These are phyloP conservation scores for Periphyllus acericola DNA, from an alignment of 2,888 invertebrate species.

Conservation along the genomic window DNA sequence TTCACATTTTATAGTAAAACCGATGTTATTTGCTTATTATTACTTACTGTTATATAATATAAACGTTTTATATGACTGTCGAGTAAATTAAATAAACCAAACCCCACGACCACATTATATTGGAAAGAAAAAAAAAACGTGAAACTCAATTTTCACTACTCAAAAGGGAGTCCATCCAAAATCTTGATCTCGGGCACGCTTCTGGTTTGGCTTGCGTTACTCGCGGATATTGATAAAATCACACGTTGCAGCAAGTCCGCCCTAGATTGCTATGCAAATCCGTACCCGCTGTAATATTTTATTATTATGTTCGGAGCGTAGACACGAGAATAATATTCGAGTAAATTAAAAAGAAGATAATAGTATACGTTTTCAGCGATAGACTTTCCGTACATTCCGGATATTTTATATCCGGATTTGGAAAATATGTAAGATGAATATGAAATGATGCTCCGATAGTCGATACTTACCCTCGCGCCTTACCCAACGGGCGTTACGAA, in stretches of 20 bases:
- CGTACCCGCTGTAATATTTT: not conserved
- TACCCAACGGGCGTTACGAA: not conserved
- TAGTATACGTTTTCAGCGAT: not conserved
- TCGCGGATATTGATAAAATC: not conserved
- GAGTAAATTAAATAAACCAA: too few species aligned
- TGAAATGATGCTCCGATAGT: not conserved
- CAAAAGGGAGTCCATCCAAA: not conserved
- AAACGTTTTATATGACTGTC: too few species aligned
- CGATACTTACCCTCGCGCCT: not conserved
- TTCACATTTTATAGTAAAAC: too few species aligned
- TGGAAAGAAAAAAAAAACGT: not conserved
- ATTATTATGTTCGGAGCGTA: not conserved
- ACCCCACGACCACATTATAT: too few species aligned
- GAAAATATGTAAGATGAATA: not conserved
- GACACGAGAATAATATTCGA: not conserved
- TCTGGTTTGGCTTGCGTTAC: not conserved
- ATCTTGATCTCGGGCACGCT: not conserved
- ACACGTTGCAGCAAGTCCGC: not conserved
- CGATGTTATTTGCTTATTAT: too few species aligned
- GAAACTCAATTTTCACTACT: not conserved
- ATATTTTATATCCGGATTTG: constrained; percentile 12
- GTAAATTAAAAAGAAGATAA: not conserved
- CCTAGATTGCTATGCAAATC: not conserved
- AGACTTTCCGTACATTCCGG: not conserved
- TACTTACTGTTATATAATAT: too few species aligned